A percentile compares a stretch with the other conserved stretches of the same genome.
These are phyloP conservation scores for Orestias chungarensis DNA, from an alignment of 2,797 vertebrate species.

Conservation along the genomic window DNA sequence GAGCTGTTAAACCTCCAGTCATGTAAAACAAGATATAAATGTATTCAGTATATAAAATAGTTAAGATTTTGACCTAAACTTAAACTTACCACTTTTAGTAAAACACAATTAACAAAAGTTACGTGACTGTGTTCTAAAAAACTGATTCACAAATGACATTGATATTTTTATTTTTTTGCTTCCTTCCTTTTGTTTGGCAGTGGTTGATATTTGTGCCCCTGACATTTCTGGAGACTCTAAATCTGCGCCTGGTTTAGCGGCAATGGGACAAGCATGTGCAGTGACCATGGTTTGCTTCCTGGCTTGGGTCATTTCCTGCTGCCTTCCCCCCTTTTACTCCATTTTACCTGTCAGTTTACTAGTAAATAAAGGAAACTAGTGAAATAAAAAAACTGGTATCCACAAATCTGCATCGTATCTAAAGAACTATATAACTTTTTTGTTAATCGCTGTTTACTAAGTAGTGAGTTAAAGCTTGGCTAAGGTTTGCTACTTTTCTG, in stretches of 20 bases:
- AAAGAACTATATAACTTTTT: too few species aligned
- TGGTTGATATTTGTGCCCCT: not conserved
- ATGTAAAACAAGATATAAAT: not conserved
- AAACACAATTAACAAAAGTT: not conserved
- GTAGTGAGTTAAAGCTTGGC: too few species aligned
- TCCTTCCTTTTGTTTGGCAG: not conserved
- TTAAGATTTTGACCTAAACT: too few species aligned
- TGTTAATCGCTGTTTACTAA: too few species aligned
- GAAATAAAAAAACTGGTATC: not conserved
- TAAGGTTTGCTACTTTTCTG: too few species aligned
- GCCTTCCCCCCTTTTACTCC: not conserved
- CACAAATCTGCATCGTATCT: not conserved
- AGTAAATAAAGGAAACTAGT: not conserved
- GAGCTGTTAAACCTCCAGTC: too few species aligned
- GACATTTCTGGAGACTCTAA: not conserved
- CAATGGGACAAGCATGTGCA: not conserved
- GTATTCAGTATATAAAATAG: too few species aligned
- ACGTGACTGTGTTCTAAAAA: not conserved
- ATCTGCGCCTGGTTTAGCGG: not conserved
- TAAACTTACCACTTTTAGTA: not conserved
- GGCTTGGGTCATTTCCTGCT: not conserved
- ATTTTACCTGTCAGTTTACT: not conserved
- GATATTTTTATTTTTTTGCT: not conserved
- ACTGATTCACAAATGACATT: not conserved
- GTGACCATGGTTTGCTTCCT: not conserved